These are phyloP conservation scores for Phaethornis superciliosus DNA, from an alignment of 2,113 vertebrate genomes.

Conservation along the genomic window DNA sequence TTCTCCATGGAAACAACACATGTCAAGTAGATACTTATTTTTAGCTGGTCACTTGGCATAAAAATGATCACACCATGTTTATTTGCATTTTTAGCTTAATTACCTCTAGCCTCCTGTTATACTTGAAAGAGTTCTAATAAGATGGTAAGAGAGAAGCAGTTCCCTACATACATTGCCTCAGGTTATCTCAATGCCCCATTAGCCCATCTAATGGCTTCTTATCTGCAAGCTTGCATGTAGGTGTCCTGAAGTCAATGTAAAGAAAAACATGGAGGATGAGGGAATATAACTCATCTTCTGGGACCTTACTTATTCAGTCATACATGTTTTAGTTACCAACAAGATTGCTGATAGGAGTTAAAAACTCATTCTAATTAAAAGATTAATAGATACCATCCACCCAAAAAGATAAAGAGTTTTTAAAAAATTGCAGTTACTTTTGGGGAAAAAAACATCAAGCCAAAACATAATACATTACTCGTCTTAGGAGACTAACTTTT, in stretches of 20 bases:
- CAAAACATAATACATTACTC: not conserved
- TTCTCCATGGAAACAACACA: not conserved
- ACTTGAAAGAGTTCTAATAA: conserved; percentile 68
- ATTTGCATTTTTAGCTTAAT: conserved; percentile 65
- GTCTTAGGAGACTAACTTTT: not conserved
- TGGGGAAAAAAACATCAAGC: not conserved
- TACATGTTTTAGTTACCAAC: not conserved
- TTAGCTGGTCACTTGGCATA: conserved; percentile 43
- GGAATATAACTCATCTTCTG: not conserved
- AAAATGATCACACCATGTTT: conserved; percentile 37
- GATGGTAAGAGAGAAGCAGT: conserved; percentile 57
- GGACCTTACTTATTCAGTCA: not conserved
- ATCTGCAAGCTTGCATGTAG: conserved; percentile 28
- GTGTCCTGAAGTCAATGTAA: not conserved
- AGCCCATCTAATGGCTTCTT: conserved; percentile 72
- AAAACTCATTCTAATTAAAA: not conserved
- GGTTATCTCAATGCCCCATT: conserved; percentile 75
- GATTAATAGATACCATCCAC: not conserved
- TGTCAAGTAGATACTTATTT: not conserved
- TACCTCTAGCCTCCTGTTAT: conserved; percentile 58
- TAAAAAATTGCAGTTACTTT: not conserved
- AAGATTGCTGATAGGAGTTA: not conserved
- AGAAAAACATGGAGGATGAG: not conserved
- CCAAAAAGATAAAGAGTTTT: not conserved
- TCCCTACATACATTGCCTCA: conserved; percentile 43